Base-by-base conservation (phyloP, 2,113 vertebrate genomes). In the Crocuta crocuta region DNA sequence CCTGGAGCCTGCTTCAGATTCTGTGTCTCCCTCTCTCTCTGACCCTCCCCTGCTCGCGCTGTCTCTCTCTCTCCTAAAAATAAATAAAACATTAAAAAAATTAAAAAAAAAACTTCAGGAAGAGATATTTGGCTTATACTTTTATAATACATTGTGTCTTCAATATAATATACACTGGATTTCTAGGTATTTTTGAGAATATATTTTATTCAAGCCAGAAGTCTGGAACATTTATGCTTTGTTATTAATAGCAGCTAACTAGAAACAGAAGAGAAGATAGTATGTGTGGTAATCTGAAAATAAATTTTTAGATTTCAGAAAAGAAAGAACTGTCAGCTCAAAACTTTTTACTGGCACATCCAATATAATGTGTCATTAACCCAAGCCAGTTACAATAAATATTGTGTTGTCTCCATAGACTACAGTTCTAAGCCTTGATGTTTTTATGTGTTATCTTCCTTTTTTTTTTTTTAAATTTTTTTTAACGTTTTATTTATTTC, bases 141-240 rank as follows among this genome's bases (percentile, higher is more conserved):
- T 90, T 84, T 84, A 58, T 45, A 76, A 90, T 65, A 76, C 15
- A n/a, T 65, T 70, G 3, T 86, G 43, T 43, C 10, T 80, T 80
- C 31, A 39, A 26, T 50, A 39, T 83, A 88, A 48, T 71, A 4
- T 65, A 87, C 33, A 66, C 61, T 89, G 48, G 5, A 93, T 89
- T 83, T 71, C 68, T 68, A n/a, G 66, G 43, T 81, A 45, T 95
- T 80, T 70, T 90, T 93, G 31, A 93, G 80, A 39, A 35, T 70
- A 85, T 23, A 88, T 89, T 89, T 17, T 84, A 89, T 83, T 82
- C 58, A 82, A 45, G 80, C 55, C 35, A 82, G 88, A 92, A 58
- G 6, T 71, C 66, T 65, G 8, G 48, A 45, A 58, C 16, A 66
- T 55, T 93, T 96, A 43, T 53, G 31, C 24, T 89, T 83, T 83